Evolutionary conservation across 64 coral and sea anemone species (phyloP), one percentile per base, ranked within the genome.

Genomic region (Anthopleura sola): DNA sequence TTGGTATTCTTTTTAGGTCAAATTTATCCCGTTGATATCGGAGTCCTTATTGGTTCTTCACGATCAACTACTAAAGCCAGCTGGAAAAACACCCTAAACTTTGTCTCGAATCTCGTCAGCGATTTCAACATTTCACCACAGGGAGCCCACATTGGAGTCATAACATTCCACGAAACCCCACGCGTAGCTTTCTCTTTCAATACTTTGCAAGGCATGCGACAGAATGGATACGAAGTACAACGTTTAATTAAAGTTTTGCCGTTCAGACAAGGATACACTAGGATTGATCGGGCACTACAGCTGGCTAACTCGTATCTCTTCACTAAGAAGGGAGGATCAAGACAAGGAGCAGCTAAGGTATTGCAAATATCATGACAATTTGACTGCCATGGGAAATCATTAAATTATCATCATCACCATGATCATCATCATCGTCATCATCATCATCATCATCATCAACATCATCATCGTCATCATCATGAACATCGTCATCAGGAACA

Each of bases 21-120:
- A 34, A 34, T 71, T 34, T 71, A 71, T 55, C 89, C 89, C 9
- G 74, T 91, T 12, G 89, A 91, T 71, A 91, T 91, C 0, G 89
- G 83, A 2, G 44, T 91, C 40, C 39, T 91, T 33, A 91, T 91
- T 82, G 89, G 89, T 66, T 91, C 89, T 11, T 91, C 89, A 69
- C 83, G 53, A 47, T 64, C 51, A 26, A 91, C 89, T 11, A 91
- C 89, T 6, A 34, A 48, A 68, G 55, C 66, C 12, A 84, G 85
- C 21, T 91, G 89, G 89, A 80, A 15, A 18, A 12, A 74, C 10
- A 91, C 89, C 20, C 36, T 91, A 5, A 58, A 86, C 37, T 85
- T 86, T 68, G 84, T 86, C 3, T 86, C 84, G 5, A 44, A 69
- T 20, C 77, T 91, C 20, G 83, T 85, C 46, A 60, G 78, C 60